Conservation (phyloP, 2,888 invertebrate species). For the Ctenicera cuprea region DNA sequence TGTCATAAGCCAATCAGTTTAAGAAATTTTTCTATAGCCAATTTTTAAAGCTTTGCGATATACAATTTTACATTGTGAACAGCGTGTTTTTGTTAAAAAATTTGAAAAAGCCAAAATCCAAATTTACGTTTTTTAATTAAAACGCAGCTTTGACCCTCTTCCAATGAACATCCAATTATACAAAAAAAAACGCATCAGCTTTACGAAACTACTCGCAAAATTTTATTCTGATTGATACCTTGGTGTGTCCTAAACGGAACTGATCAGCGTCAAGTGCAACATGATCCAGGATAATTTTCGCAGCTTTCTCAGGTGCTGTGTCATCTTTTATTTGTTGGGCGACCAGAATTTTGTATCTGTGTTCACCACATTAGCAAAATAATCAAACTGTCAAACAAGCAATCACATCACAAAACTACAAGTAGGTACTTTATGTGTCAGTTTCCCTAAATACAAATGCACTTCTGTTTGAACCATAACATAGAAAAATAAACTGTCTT, state of each 20-base stretch:
- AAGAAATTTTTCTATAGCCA: no score
- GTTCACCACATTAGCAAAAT: slow-evolving; percentile 68
- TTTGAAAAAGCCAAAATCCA: no score
- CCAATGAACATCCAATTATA: not conserved
- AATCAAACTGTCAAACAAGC: slow-evolving; percentile 48
- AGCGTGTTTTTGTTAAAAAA: not conserved
- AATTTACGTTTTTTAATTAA: no score
- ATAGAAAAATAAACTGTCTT: slow-evolving; percentile 1
- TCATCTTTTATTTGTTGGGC: slow-evolving; percentile 88
- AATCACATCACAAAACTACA: slow-evolving; percentile 17
- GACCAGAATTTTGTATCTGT: slow-evolving; percentile 99
- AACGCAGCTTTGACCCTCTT: slow-evolving; percentile 9
- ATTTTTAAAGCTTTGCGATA: no score
- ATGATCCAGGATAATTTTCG: slow-evolving; percentile 87
- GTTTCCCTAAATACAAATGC: slow-evolving; percentile 4
- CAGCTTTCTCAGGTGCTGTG: slow-evolving; percentile 85
- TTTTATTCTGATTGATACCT: slow-evolving; percentile 79
- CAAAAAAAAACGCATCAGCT: no score
- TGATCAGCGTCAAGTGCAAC: slow-evolving; percentile 94
- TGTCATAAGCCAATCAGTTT: no score
- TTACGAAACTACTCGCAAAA: not conserved
- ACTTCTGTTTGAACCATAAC: not conserved
- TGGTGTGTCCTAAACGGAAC: slow-evolving; percentile 96
- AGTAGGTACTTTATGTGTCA: slow-evolving; percentile 15
- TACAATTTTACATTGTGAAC: not conserved